phyloP scores from a whole-genome alignment of 2,113 vertebrate species.

The Rhinopomastus cyanomelas region DNA sequence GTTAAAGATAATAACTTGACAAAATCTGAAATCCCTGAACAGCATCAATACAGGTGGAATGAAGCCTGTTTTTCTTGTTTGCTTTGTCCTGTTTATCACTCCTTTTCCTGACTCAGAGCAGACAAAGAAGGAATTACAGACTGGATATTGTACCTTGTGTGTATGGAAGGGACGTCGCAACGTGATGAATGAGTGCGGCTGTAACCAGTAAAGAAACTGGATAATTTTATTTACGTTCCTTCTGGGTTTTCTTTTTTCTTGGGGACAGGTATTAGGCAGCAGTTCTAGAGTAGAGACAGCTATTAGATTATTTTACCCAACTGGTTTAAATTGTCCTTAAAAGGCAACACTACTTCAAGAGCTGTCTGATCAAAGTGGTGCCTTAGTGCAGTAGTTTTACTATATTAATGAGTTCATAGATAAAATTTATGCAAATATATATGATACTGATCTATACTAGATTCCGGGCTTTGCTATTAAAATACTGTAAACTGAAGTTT shows the following conservation, averaged over 20 bases:
- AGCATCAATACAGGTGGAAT: not conserved
- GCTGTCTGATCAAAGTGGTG: not conserved
- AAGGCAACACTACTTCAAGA: slow-evolving; percentile 10
- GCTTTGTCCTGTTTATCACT: not conserved
- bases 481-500: not conserved
- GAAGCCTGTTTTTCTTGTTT: not conserved
- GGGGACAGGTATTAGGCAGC: not conserved
- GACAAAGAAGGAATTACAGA: not conserved
- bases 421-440: too few species aligned
- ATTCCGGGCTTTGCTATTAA: not conserved
- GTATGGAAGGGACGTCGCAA: not conserved
- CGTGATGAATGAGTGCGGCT: not conserved
- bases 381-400: not conserved
- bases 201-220: not conserved
- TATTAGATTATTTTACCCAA: slow-evolving; percentile 25
- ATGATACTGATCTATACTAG: not conserved
- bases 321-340: slow-evolving; percentile 34
- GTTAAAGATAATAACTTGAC: not conserved
- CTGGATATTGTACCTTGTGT: not conserved
- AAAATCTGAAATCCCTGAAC: not conserved
- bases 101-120: not conserved
- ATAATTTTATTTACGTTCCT: not conserved
- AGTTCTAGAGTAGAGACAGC: slow-evolving; percentile 18
- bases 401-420: not conserved
- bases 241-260: not conserved